Evolutionary conservation across 1,140 invertebrate genomes (phyloP), one percentile per base, ranked within the genome.

Genomic region (Dendroctonus valens): DNA sequence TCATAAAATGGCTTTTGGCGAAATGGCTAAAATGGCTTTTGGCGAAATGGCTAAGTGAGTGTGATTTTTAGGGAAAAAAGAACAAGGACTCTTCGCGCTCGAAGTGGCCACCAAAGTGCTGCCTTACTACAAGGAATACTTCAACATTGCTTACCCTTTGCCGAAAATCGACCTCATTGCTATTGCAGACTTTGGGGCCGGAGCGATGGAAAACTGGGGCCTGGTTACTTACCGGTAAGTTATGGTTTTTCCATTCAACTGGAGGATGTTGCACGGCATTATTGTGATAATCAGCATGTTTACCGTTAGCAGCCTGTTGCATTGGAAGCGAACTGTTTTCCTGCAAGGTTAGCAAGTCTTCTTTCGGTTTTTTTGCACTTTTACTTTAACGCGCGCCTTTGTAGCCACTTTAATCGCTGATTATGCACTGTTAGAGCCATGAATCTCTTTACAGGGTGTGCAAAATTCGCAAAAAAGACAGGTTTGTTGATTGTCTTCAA

Each of bases 131-230:
- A 95, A 96, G 72, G 87, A 93, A 37, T 97, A 97, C 76, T 98
- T 98, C 80, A 87, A 93, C 64, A 93, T 98, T 69, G 89, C 92
- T 2, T 99, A 98, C 83, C 96, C 96, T 0, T 79, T 99, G 46
- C 94, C 95, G 7, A 98, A 99, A 79, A 91, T 97, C 75, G 96
- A 99, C 82, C 84, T 97, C 49, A 93, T 98, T 73, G 94, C 94
- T 38, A 93, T 98, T 75, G 89, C 94, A 12, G 95, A 98, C 78
- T 98, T 96, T 73, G 89, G 90, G 41, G 85, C 87, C 41, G 93
- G 93, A 67, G 95, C 94, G 46, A 98, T 98, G 95, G 96, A 98
- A 80, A 97, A 98, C 79, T 98, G 95, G 96, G 95, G 94, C 14
- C 75, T 93, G 9, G 85, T 93, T 5, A 91, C 89, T 0, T 94